A percentile compares a stretch with the other conserved stretches of the same genome.
These are phyloP conservation scores for Hucho hucho DNA, from an alignment of 2,113 vertebrate genomes.

Conservation along the genomic window DNA sequence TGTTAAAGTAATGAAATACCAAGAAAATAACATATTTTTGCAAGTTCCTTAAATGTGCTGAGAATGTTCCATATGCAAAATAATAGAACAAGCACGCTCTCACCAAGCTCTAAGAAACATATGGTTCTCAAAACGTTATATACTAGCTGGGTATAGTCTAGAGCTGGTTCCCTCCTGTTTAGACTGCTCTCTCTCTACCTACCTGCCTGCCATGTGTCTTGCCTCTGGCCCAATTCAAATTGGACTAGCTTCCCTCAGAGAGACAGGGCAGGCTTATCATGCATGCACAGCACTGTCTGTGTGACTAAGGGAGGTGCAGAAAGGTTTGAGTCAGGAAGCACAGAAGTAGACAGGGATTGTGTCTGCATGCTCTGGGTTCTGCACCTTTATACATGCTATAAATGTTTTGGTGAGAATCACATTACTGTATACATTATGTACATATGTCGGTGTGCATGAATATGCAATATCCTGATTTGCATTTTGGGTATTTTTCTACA, in stretches of 20 bases:
- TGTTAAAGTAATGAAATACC: too few species aligned
- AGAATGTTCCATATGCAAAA: too few species aligned
- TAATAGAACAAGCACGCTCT: too few species aligned
- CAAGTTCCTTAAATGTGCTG: too few species aligned
- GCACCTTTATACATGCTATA: neutral
- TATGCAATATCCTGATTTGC: too few species aligned
- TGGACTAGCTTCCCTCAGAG: constrained; percentile 11
- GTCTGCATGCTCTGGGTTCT: neutral
- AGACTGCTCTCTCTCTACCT: neutral
- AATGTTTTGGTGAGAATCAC: neutral
- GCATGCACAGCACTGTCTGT: neutral
- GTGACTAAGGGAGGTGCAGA: neutral
- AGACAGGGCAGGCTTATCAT: neutral
- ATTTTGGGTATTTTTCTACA: too few species aligned
- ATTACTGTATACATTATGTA: neutral
- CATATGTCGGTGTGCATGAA: too few species aligned
- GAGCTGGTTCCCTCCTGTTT: neutral
- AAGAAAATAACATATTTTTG: too few species aligned
- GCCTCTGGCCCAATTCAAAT: constrained; percentile 16
- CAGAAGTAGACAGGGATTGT: neutral
- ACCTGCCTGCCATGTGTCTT: constrained; percentile 2
- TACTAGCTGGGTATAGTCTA: neutral
- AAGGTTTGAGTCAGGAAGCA: neutral
- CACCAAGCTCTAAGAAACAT: too few species aligned
- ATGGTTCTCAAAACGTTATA: too few species aligned